Conservation (phyloP, 2,888 invertebrate species). For the Mechanitis messenoides region DNA sequence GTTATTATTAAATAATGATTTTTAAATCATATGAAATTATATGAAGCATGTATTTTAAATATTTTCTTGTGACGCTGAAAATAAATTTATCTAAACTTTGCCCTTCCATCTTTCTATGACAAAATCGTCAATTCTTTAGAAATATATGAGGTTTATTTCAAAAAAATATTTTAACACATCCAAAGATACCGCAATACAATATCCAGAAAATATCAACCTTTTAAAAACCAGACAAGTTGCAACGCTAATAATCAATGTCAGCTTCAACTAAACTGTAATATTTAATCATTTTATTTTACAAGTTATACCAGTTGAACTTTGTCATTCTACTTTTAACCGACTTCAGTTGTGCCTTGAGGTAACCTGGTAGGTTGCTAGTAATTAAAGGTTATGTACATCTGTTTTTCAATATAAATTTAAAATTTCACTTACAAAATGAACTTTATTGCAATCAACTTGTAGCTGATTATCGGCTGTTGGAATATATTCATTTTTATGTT, state of each 20-base stretch:
- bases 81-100: too few relatives aligned
- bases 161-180: too few relatives aligned
- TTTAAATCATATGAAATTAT: too few relatives aligned
- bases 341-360: slow-evolving; percentile 56
- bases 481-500: slow-evolving; percentile 38
- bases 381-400: slow-evolving; percentile 65
- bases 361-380: slow-evolving; percentile 59
- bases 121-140: too few relatives aligned
- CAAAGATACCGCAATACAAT: too few relatives aligned
- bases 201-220: too few relatives aligned
- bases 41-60: too few relatives aligned
- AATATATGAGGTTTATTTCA: too few relatives aligned
- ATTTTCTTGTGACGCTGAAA: too few relatives aligned
- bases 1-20: too few relatives aligned
- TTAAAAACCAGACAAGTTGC: not conserved
- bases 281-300: slow-evolving; percentile 35
- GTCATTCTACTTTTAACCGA: slow-evolving; percentile 49
- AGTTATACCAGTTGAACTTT: slow-evolving; percentile 43
- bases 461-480: slow-evolving; percentile 9
- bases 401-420: slow-evolving; percentile 29
- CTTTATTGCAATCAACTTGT: slow-evolving; percentile 25
- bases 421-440: slow-evolving; percentile 4
- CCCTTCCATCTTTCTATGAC: too few relatives aligned
- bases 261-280: slow-evolving; percentile 18
- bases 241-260: not conserved